Conservation (phyloP, 2,113 vertebrate species). For the Pachycephala philippinensis region DNA sequence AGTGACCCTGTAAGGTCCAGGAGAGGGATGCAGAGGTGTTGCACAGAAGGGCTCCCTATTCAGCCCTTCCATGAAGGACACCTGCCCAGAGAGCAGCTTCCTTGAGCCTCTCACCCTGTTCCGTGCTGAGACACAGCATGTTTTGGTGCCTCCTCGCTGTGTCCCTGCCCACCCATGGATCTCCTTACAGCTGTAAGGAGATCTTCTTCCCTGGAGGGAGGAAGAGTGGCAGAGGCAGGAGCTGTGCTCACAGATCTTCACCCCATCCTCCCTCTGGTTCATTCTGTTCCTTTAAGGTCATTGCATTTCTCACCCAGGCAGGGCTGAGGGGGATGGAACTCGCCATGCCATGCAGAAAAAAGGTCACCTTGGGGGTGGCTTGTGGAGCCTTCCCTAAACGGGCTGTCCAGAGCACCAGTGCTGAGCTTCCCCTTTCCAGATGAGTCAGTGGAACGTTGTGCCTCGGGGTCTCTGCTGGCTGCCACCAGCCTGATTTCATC, state of each 20-base stretch:
- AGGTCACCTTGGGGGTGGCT: constrained; percentile 12
- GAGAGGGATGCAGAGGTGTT: neutral
- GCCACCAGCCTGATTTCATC: neutral
- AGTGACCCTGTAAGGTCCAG: neutral
- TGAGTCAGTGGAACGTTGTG: constrained; percentile 43
- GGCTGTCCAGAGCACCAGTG: neutral
- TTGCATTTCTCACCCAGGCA: neutral
- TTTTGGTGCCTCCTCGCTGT: neutral
- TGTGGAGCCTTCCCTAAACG: neutral
- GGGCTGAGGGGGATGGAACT: neutral
- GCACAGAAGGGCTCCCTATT: neutral
- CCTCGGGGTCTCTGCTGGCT: neutral
- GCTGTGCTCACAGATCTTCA: neutral
- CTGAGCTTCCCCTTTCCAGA: constrained; percentile 23
- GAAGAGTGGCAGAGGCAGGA: neutral
- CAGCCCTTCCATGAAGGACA: neutral
- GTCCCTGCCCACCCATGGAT: neutral
- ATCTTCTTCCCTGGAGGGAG: neutral
- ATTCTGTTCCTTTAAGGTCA: neutral
- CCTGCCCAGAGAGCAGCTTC: neutral
- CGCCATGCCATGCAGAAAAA: rapidly evolving
- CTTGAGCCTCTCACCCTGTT: neutral
- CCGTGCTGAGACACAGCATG: neutral
- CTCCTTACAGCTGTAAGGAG: neutral
- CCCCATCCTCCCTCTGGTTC: neutral